Base-by-base conservation (phyloP, 2,888 invertebrate species). In the Dione juno region DNA sequence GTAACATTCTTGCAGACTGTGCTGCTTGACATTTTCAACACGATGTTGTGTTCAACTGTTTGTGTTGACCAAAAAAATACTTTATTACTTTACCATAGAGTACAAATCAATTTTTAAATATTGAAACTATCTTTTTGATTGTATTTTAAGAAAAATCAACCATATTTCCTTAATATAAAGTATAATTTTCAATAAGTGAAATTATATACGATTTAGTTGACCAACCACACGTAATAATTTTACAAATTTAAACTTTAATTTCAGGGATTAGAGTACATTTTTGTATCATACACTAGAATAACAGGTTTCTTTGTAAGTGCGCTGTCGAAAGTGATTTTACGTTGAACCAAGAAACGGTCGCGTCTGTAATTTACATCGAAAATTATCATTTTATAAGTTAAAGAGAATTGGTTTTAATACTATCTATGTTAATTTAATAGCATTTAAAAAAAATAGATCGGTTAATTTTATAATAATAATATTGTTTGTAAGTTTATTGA, bases 1-100 rank as follows among this genome's bases (percentile, higher is more conserved):
- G 77, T 80, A 79, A 77, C 87, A 86, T 82, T 81, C 81, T 80
- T 65, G 66, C 69, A 69, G 74, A 79, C 81, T 80, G 80, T 75
- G 77, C 58, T 72, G 75, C 79, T 78, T 86, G 84, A 85, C 83
- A 84, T 85, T 85, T 81, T 70, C 74, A 70, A 76, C 82, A 81
- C 81, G 82, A 80, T 78, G 79, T 76, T 76, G 80, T 78, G 75
- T 73, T 74, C 76, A 77, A 77, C 73, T 79, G 76, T 45, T 19
- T 0, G 10, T 21, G 3, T 11, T 66, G 74, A 65, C 68, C 16
- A 13, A 75, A 75, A 76, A 66, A 76, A 40, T 14, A 64, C 68
- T 35, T 7, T 37, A 64, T 6, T 0, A 0, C 0, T 9, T 3
- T 1, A 1, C 0, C 1, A 64, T 64, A 64, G 37, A 13, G 50